Base-by-base conservation (phyloP, 2,888 invertebrate genomes). In the Drosophila setosimentum region DNA sequence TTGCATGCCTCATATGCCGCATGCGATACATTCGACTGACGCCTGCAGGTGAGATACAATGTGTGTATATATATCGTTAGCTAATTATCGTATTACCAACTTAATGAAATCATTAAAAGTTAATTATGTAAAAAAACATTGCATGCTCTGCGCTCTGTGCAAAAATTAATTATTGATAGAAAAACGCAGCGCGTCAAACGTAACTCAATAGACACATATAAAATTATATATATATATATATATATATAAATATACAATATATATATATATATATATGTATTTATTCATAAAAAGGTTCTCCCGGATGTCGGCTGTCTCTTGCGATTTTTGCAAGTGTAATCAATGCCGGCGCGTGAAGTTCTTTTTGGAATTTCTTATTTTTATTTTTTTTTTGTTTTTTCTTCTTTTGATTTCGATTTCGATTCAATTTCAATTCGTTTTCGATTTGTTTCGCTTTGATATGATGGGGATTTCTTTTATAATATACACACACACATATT, bases 161-260 rank as follows among this genome's bases (percentile, higher is more conserved):
- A 80, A 86, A 78, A 86, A 77, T 86, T 82, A 88, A 88, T 88
- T 85, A 83, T 88, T 87, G 78, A 85, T 84, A 58, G 67, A 48
- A 59, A 67, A 21, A 37, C 57, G 35, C 40, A 42, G 40, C 13
- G 42, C 58, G 64, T 35, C 42, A 33, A 49, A 40, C 54, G 37
- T 42, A 58, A 40, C 42, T 58, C 37, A 10, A 35, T 16, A 40
- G 21, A 32, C 18, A 37, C 11, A 32, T 11, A 42, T 4, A 50
- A 16, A 21, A 42, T 42, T 21, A 24, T 50, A 54, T 40, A 29
- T 50, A 66, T 24, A 42, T 30, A 37, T 3, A 42, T 13, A 33
- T 33, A 16, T 49, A 48, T 32, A 11, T 40, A 30, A 40, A 13
- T 51, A 58, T 35, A n/a, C n/a, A n/a, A n/a, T 68, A 32, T 57